phyloP scores from a whole-genome alignment of 2,888 invertebrate genomes.

The Drosophila cognata region DNA sequence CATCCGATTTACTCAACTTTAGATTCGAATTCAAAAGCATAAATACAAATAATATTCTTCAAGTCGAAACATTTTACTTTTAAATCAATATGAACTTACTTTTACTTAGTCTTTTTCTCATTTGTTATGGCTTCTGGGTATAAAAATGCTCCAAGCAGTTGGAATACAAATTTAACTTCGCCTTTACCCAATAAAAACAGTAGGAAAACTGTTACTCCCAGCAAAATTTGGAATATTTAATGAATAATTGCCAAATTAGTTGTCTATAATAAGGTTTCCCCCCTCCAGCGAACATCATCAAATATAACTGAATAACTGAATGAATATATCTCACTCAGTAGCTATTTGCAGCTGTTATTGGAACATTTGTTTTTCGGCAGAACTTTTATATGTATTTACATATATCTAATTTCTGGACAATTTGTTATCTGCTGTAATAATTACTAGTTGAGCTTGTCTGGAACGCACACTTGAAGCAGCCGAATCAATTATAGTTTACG shows the following conservation, averaged over 20 bases:
- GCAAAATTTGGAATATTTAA: neutral
- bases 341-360: conserved; percentile 30
- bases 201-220: neutral
- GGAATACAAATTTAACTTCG: neutral
- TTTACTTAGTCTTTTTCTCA: neutral
- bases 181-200: neutral
- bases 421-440: conserved; percentile 40
- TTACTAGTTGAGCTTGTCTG: conserved; percentile 22
- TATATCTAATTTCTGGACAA: conserved; percentile 13
- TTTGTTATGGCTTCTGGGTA: neutral
- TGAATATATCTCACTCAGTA: neutral
- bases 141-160: neutral
- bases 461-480: conserved; percentile 28
- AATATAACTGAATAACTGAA: neutral
- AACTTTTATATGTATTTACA: neutral
- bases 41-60: neutral
- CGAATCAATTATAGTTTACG: conserved; percentile 45
- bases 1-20: neutral
- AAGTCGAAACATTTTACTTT: neutral
- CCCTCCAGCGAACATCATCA: neutral
- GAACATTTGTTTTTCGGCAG: conserved; percentile 17
- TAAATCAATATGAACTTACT: neutral
- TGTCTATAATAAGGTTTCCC: neutral
- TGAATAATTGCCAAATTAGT: neutral
- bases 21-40: neutral